These are phyloP conservation scores for Spialia ferax DNA, from an alignment of 2,888 invertebrate species.

Conservation along the genomic window DNA sequence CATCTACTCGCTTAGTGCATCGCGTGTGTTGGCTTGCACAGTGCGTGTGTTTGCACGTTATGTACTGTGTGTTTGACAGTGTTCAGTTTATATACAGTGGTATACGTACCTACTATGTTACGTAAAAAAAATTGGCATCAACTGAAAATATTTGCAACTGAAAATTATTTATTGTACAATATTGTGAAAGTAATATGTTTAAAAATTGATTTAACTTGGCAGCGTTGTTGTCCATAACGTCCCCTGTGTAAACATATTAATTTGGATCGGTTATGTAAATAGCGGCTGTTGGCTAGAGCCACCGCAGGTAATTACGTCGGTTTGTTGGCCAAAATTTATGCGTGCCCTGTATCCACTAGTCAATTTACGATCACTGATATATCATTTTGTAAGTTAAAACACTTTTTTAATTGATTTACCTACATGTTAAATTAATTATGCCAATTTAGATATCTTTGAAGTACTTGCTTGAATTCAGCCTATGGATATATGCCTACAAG, in stretches of 20 bases:
- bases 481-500: too few species aligned
- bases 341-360: constrained; percentile 9
- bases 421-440: too few species aligned
- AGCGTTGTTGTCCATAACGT: constrained; percentile 17
- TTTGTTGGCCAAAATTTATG: constrained; percentile 47
- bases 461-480: not conserved
- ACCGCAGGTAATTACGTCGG: constrained; percentile 30
- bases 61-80: constrained; percentile 16
- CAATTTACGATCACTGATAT: constrained; percentile 24
- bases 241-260: constrained; percentile 35
- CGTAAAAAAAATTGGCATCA: constrained; percentile 11
- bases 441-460: too few species aligned
- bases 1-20: constrained; percentile 76
- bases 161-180: constrained; percentile 12
- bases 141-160: constrained; percentile 10
- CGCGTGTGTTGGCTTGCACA: constrained; percentile 49
- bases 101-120: not conserved
- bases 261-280: constrained; percentile 35
- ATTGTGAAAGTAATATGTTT: not conserved
- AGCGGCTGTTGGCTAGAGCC: constrained; percentile 20
- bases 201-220: constrained; percentile 23
- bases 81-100: constrained; percentile 20
- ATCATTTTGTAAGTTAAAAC: constrained; percentile 16
- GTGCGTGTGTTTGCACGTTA: constrained; percentile 37
- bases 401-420: not conserved